Evolutionary conservation across 2,113 vertebrate genomes (phyloP).

Genomic region (Odocoileus hemionus): DNA sequence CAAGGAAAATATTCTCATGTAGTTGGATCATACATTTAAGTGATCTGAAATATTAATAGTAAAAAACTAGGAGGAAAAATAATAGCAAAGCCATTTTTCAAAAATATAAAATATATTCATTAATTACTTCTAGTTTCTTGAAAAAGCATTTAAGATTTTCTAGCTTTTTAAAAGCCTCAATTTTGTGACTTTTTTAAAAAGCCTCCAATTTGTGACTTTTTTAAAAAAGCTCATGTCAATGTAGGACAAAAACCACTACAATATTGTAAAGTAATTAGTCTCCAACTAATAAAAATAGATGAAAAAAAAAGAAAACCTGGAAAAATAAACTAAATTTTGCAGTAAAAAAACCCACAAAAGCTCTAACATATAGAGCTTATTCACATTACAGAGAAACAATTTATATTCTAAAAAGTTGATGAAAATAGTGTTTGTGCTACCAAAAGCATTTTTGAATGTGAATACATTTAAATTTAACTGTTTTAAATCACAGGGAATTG

Average conservation of each 20-base stretch:
- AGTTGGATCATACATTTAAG: neutral
- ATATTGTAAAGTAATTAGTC: no score
- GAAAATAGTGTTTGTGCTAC: neutral
- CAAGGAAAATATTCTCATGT: neutral
- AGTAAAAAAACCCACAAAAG: neutral
- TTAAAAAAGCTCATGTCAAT: no score
- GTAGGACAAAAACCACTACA: no score
- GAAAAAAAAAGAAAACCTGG: no score
- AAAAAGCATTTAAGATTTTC: neutral
- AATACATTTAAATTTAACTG: neutral
- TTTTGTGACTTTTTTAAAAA: neutral
- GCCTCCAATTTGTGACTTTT: no score
- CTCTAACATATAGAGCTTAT: neutral
- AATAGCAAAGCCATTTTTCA: neutral
- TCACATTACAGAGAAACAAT: neutral
- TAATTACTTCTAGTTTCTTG: neutral
- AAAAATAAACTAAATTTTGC: no score
- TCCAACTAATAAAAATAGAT: no score
- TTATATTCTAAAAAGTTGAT: neutral
- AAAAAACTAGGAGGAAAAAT: neutral
- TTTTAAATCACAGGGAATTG: neutral
- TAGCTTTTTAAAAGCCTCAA: neutral
- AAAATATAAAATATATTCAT: neutral
- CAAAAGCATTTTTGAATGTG: neutral
- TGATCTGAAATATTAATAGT: neutral